Percentiles rank a stretch among this genome's conserved stretches.
Evolutionary conservation across 2,797 vertebrate species (phyloP).

Genomic region (Platyrinchus mystaceus): DNA sequence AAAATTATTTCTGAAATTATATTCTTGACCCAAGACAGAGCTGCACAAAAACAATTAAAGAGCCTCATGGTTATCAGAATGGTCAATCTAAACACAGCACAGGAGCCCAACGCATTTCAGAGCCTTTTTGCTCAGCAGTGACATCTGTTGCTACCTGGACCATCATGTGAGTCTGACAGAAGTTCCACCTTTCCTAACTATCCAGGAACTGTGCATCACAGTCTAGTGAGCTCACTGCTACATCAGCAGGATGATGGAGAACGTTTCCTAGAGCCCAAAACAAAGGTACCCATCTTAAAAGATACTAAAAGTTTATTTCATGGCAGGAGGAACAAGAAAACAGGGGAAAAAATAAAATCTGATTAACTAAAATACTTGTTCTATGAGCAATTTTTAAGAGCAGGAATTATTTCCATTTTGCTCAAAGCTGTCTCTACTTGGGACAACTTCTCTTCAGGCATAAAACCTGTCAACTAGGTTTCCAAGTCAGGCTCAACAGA

Average conservation of each 20-base stretch:
- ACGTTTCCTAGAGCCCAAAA: constrained; percentile 40
- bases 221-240: constrained; percentile 19
- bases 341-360: not conserved
- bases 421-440: not conserved
- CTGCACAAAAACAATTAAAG: not conserved
- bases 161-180: not conserved
- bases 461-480: not conserved
- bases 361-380: not conserved
- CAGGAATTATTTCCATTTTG: not conserved
- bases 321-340: not conserved
- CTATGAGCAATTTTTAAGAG: not conserved
- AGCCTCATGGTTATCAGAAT: not conserved
- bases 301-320: not conserved
- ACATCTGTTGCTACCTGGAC: not conserved
- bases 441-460: not conserved
- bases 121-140: not conserved
- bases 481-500: not conserved
- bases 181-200: constrained; percentile 39
- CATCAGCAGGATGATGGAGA: constrained; percentile 1
- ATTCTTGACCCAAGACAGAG: not conserved
- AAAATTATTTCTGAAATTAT: not conserved
- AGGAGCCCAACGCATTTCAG: not conserved
- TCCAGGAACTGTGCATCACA: constrained; percentile 43
- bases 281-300: not conserved
- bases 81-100: not conserved